Evolutionary conservation across 2,888 invertebrate genomes (phyloP).

Genomic region (Drosophila fulvimacula): DNA sequence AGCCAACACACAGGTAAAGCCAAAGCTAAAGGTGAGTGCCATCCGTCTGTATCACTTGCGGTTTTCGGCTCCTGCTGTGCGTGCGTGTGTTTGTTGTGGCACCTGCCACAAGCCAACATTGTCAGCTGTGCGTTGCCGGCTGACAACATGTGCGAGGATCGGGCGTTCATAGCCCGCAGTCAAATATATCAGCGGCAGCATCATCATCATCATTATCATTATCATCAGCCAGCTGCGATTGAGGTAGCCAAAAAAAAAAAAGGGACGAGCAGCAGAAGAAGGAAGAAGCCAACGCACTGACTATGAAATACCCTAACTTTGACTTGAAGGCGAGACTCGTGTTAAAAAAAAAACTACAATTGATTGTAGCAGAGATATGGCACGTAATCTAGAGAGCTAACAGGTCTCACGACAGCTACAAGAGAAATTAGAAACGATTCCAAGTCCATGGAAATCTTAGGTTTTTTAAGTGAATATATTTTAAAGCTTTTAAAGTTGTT

Average conservation of each 20-base stretch:
- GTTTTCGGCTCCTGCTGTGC: slow-evolving; percentile 38
- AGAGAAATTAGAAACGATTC: too few relatives aligned
- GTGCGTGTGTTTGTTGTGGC: slow-evolving; percentile 50
- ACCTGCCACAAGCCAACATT: slow-evolving; percentile 68
- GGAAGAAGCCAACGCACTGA: not conserved
- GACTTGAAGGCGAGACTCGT: not conserved
- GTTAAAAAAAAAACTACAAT: too few relatives aligned
- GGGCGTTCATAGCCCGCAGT: slow-evolving; percentile 46
- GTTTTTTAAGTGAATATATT: too few relatives aligned
- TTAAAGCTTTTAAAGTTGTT: too few relatives aligned
- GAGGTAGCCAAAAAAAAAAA: slow-evolving; percentile 14
- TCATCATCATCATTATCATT: slow-evolving; percentile 17
- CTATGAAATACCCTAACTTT: slow-evolving; percentile 1
- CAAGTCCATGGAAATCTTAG: too few relatives aligned
- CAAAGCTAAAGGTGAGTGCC: slow-evolving; percentile 43
- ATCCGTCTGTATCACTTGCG: slow-evolving; percentile 49
- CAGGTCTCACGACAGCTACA: too few relatives aligned
- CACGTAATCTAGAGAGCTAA: too few relatives aligned
- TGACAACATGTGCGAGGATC: slow-evolving; percentile 58
- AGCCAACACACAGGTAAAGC: slow-evolving; percentile 25
- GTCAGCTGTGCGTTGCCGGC: slow-evolving; percentile 66
- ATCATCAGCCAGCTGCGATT: slow-evolving; percentile 51
- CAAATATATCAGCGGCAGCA: slow-evolving; percentile 39
- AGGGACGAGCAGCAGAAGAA: not conserved
- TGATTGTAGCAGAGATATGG: too few relatives aligned